phyloP scores from a whole-genome alignment of 1,140 invertebrate species.

The Euwallacea similis region DNA sequence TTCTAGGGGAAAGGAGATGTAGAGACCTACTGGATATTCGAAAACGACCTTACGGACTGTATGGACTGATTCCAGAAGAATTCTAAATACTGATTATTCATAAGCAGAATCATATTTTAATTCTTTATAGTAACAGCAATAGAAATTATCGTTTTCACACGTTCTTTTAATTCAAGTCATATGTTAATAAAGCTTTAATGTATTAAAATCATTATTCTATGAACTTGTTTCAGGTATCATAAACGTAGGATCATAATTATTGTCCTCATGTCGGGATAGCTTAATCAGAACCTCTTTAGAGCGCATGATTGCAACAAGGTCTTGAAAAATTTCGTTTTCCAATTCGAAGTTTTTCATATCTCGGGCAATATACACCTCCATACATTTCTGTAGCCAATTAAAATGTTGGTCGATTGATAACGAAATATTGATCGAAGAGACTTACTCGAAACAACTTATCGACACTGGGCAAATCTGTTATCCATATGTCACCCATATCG shows the following conservation, averaged over 20 bases:
- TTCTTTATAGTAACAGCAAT: too few relatives aligned
- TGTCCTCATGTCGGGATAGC: conserved; percentile 14
- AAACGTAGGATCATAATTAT: conserved; percentile 15
- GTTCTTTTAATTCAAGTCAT: too few relatives aligned
- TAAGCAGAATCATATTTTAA: too few relatives aligned
- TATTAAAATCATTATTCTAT: too few relatives aligned
- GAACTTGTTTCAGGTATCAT: too few relatives aligned
- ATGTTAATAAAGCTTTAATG: too few relatives aligned
- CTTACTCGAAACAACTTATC: conserved; percentile 16
- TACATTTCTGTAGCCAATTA: conserved; percentile 21
- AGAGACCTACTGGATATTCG: conserved; percentile 74
- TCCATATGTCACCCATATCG: conserved; percentile 19
- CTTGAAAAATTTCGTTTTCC: conserved; percentile 23
- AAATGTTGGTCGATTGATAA: conserved; percentile 5
- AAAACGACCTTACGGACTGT: conserved; percentile 37
- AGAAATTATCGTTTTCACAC: too few relatives aligned
- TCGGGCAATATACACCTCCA: conserved; percentile 30
- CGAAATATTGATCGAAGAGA: neutral
- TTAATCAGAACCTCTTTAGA: conserved; percentile 36
- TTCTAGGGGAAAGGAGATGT: conserved; percentile 83
- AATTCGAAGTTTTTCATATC: conserved; percentile 30
- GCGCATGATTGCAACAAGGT: conserved; percentile 33
- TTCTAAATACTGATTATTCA: too few relatives aligned
- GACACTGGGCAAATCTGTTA: conserved; percentile 28
- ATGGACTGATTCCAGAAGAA: conserved; percentile 13